Evolutionary conservation across 2,113 vertebrate species (phyloP).

Genomic region (Todiramphus chloris): DNA sequence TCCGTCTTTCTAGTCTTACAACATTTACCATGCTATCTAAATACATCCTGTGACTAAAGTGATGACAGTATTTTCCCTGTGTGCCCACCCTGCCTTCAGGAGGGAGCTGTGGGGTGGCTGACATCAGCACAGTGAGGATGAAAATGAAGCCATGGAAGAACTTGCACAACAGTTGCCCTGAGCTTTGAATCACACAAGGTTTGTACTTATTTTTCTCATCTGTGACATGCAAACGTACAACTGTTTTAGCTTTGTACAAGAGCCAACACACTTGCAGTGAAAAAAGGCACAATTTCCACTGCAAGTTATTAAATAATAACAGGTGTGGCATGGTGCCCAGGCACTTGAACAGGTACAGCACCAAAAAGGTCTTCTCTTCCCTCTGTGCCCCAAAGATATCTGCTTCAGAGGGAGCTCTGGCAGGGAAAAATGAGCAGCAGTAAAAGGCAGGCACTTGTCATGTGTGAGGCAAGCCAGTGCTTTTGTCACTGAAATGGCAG

Average conservation of each 20-base stretch:
- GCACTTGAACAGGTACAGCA: neutral
- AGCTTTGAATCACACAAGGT: neutral
- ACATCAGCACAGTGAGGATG: fast-evolving
- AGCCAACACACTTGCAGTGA: neutral
- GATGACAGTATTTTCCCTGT: neutral
- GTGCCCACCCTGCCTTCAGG: neutral
- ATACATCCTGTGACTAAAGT: neutral
- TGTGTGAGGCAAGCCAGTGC: neutral
- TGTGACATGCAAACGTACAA: neutral
- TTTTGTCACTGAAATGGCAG: neutral
- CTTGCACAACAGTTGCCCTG: neutral
- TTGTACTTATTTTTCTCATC: neutral
- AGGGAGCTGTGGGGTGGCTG: neutral
- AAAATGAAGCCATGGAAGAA: neutral
- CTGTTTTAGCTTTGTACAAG: neutral
- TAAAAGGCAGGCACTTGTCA: neutral
- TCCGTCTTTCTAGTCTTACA: neutral
- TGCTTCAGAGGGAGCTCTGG: neutral
- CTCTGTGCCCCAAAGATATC: neutral
- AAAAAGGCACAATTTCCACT: neutral
- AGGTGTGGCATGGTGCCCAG: neutral
- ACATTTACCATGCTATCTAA: neutral
- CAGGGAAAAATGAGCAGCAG: neutral
- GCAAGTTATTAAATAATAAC: neutral
- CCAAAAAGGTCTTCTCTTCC: neutral